Base-by-base conservation (phyloP, 2,888 invertebrate genomes). In the Monopis laevigella region DNA sequence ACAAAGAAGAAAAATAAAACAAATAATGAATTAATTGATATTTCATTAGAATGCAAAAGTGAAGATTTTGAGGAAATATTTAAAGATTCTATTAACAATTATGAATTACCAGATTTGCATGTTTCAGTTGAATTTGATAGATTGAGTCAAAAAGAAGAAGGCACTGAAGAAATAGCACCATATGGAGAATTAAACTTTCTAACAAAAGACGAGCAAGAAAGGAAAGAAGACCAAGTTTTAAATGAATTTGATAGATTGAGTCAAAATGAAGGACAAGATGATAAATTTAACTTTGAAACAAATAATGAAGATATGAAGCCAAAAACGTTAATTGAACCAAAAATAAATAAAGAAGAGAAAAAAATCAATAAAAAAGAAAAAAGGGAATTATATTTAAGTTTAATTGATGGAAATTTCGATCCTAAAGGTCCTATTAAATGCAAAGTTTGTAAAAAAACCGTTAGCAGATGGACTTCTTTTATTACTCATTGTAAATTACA, bases 381-480 rank as follows among this genome's bases (percentile, higher is more conserved):
- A 45, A 46, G 45, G 29, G 47, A 48, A 2, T 45, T 48, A 38
- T 57, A 56, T 46, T 42, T 59, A 41, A 45, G 46, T 18, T 40
- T 59, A 26, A 54, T 59, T 0, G 58, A 59, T 4, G 59, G 58
- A 0, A 40, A 21, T 8, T 46, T 54, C 1, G 44, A 52, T n/a
- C 47, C 51, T 0, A 47, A 45, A 1, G 52, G 51, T 0, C 56
- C 58, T 0, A 46, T 60, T 0, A 56, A 47, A 21, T 58, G 58
- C 41, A 59, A 52, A 40, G 28, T 56, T 18, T 60, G 59, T 41
- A 52, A 54, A 27, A 55, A 49, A 28, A 41, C 48, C 1, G 45
- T 59, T 17, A 29, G 29, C 14, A 55, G 50, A 36, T 60, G 59
- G 59, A 40, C 50, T 1, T 55, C 55, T n/a, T 60, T 60, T 26